These are phyloP conservation scores for Pungitius pungitius DNA, from an alignment of 2,113 vertebrate genomes.

Conservation along the genomic window DNA sequence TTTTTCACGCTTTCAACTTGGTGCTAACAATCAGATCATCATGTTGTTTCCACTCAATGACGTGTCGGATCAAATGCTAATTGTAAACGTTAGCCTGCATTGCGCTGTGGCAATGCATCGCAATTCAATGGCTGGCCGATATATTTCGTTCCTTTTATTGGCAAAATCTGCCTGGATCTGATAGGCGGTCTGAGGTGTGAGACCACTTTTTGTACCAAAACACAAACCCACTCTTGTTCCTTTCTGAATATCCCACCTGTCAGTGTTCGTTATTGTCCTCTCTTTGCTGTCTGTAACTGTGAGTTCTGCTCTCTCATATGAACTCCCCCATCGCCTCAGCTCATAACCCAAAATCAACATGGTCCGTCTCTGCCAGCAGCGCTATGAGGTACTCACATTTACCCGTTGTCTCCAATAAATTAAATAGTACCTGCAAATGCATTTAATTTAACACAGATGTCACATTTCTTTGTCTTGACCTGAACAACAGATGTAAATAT, in stretches of 20 bases:
- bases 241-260: constrained; percentile 20
- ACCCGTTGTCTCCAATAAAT: not conserved
- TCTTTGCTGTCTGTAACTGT: constrained; percentile 48
- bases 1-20: not conserved
- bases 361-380: constrained; percentile 2
- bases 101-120: not conserved
- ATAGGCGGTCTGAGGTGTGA: no score
- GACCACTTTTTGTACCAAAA: constrained; percentile 21
- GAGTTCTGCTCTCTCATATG: constrained; percentile 28
- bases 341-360: constrained; percentile 70
- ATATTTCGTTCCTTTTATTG: not conserved
- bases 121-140: not conserved
- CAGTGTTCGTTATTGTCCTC: constrained; percentile 48
- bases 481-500: constrained; percentile 5
- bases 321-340: constrained; percentile 64
- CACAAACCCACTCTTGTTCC: constrained; percentile 3
- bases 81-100: not conserved
- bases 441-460: not conserved
- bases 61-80: not conserved
- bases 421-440: not conserved
- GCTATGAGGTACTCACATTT: not conserved
- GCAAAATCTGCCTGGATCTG: not conserved
- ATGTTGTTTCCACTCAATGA: not conserved
- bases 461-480: not conserved
- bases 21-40: constrained; percentile 11